Base-by-base conservation (phyloP, 2,113 vertebrate genomes). In the Anser brachyrhynchus region DNA sequence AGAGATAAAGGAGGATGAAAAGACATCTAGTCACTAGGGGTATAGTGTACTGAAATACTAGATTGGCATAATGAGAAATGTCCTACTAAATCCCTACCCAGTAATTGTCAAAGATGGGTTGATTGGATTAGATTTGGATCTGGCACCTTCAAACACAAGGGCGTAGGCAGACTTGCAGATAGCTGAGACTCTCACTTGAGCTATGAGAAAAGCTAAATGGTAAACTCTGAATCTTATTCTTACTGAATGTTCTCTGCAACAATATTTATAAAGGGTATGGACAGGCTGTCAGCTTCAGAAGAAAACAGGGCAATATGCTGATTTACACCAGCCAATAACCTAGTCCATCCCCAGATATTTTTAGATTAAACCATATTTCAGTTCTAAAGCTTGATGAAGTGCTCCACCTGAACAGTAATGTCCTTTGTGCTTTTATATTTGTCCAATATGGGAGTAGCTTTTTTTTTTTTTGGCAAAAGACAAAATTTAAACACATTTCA, bases 21-120 rank as follows among this genome's bases (percentile, higher is more conserved):
- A 64, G 13, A 28, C 18, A 33, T 43, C 4, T 55, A 58, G 37
- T 87, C 90, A n/a, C 31, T 46, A 20, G 52, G 55, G 74, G 25
- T 57, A 43, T 11, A 76, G 29, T 0, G 4, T 44, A 43, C 26
- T 46, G 25, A 92, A 85, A 74, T 81, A n/a, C n/a, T 74, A 33
- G 37, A 58, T 20, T 71, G 70, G 25, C 35, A 26, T 91, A 55
- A 92, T 75, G 61, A 88, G 72, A 90, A 77, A 77, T 83, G 17
- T 87, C 59, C 92, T 81, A 2, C 75, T 66, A 91, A 95, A 77
- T 87, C 73, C 49, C 65, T 87, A 58, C 31, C 10, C 22, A 28
- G 41, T 81, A 82, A 71, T 96, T 93, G 93, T 79, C 89, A 92
- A 65, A 76, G 88, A 37, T 22, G 35, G 11, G 29, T 71, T 87